Conservation (phyloP, 2,113 vertebrate species). For the Apodemus speciosus region DNA sequence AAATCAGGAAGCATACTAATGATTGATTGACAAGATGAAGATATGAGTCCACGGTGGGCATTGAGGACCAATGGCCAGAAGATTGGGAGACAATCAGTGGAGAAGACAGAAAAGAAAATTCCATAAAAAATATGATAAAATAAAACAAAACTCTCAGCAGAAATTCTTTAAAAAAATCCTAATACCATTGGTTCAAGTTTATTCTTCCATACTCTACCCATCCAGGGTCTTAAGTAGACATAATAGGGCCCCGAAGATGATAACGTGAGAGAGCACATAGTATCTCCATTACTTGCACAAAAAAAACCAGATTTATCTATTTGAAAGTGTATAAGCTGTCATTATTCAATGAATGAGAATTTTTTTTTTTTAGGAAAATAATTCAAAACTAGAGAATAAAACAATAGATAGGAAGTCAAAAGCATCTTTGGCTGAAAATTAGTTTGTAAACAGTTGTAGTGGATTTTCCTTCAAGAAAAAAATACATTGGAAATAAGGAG, state of each 20-base stretch:
- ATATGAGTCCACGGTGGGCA: not conserved
- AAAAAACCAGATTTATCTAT: not conserved
- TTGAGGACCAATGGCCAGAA: not conserved
- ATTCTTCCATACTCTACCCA: not conserved
- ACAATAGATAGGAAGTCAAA: not conserved
- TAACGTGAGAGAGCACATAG: not conserved
- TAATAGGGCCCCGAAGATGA: not conserved
- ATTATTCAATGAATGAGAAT: not conserved
- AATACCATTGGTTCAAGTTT: not conserved
- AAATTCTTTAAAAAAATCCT: not conserved
- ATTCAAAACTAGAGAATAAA: conserved; percentile 11
- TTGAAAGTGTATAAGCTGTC: not conserved
- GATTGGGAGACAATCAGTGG: not conserved
- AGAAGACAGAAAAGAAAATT: not conserved
- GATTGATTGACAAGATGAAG: not conserved
- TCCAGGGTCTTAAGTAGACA: not conserved
- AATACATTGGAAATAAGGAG: not conserved
- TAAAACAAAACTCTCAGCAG: not conserved
- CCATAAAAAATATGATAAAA: not conserved
- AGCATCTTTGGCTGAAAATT: not conserved
- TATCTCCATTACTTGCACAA: not conserved
- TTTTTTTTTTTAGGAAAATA: not conserved
- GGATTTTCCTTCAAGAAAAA: not conserved
- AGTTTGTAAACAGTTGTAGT: not conserved
- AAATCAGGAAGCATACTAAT: not conserved